A percentile compares a stretch with the other conserved stretches of the same genome.
Conservation (phyloP, 2,888 invertebrate species). For the Anodontia alba region DNA sequence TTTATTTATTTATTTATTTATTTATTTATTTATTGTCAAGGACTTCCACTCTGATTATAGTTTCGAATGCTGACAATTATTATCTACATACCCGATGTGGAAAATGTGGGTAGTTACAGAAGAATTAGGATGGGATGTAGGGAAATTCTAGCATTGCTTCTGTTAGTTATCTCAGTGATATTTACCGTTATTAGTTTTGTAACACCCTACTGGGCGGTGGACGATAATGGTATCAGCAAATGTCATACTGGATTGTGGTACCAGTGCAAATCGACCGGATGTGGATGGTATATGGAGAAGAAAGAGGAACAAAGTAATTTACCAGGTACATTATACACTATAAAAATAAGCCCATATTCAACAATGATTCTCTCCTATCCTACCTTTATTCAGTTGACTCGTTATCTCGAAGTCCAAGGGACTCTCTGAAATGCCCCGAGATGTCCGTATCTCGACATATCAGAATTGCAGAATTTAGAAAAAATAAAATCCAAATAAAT, state of each 20-base stretch:
- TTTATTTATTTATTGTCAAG: too few species aligned
- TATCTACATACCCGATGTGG: background rate
- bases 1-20: too few species aligned
- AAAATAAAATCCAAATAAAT: too few species aligned
- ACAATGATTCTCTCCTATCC: too few species aligned
- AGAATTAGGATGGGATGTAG: background rate
- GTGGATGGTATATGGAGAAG: background rate
- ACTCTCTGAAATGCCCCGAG: too few species aligned
- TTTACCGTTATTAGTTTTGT: background rate
- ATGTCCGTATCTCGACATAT: too few species aligned
- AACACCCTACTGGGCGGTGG: background rate
- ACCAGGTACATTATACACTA: background rate
- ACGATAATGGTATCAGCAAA: background rate
- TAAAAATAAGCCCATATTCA: too few species aligned
- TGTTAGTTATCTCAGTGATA: background rate
- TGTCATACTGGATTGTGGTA: background rate
- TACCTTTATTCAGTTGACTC: too few species aligned
- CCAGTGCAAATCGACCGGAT: background rate
- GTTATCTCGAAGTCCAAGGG: too few species aligned
- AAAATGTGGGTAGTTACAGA: background rate
- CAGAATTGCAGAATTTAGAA: too few species aligned
- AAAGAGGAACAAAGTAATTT: background rate
- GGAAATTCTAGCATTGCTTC: background rate
- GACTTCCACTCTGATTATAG: too few species aligned
- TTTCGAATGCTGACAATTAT: background rate